These are phyloP conservation scores for Hiodon tergisus DNA, from an alignment of 2,113 vertebrate genomes.

Conservation along the genomic window DNA sequence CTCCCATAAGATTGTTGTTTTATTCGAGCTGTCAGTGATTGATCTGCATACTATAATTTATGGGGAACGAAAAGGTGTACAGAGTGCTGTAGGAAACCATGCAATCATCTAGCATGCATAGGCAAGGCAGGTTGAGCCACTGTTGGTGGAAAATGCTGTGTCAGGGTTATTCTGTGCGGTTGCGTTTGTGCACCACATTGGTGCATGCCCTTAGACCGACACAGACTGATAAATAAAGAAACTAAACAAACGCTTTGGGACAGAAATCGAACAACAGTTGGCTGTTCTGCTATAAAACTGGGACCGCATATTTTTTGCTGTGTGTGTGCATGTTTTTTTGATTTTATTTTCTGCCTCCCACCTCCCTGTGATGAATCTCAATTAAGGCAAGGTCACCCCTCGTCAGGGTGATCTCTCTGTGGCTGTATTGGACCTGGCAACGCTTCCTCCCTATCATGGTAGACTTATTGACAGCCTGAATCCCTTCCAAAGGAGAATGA, in stretches of 20 bases:
- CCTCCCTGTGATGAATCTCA: constrained; percentile 67
- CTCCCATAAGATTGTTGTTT: too few species aligned
- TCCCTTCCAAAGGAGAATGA: constrained; percentile 52
- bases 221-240: constrained; percentile 26
- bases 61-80: too few species aligned
- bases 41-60: too few species aligned
- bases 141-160: too few species aligned
- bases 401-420: constrained; percentile 61
- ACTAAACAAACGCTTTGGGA: constrained; percentile 47
- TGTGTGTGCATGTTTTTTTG: too few species aligned
- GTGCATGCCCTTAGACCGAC: too few species aligned
- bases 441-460: constrained; percentile 63
- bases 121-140: too few species aligned
- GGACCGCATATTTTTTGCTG: constrained; percentile 49
- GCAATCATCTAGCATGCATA: too few species aligned
- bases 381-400: constrained; percentile 76
- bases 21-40: too few species aligned
- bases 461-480: constrained; percentile 63
- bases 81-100: too few species aligned
- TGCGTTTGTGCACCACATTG: too few species aligned
- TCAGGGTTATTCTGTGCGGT: too few species aligned
- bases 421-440: constrained; percentile 70
- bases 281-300: constrained; percentile 49
- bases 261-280: constrained; percentile 40
- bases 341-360: constrained; percentile 50